Base-by-base conservation (phyloP, 2,888 invertebrate genomes). In the Xestia c-nigrum region DNA sequence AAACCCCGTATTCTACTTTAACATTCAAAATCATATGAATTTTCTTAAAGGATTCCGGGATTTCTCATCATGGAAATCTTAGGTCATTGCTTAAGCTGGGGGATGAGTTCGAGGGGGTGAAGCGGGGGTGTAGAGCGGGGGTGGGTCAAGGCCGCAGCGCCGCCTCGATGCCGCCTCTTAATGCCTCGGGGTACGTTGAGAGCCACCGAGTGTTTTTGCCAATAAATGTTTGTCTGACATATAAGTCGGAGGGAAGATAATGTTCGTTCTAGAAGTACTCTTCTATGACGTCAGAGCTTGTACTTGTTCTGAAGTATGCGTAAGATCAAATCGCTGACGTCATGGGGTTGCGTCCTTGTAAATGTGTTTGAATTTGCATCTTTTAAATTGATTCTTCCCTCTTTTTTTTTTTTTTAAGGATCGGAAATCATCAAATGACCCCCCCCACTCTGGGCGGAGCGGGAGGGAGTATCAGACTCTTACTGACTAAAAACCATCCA, bases 91-190 rank as follows among this genome's bases (percentile, higher is more conserved):
- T 88, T 80, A 87, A 88, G 83, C 84, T 72, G 14, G 82, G 75
- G 79, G 74, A 72, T 59, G 79, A 76, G 57, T 24, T 43, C 52
- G 66, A 40, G 47, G 82, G 81, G 79, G 47, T 57, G 81, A 64
- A 77, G 9, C 7, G 78, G 72, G 59, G 82, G 78, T 68, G 76
- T 5, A 74, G 70, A 70, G 75, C 76, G 72, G 83, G 81, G 83
- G 81, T 81, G 82, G 88, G 85, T 90, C 91, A 92, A 91, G 91
- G 92, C 81, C 89, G 85, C 55, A 9, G 47, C 76, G 91, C 77
- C 92, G 92, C 90, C 91, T 88, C 81, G 76, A 76, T 87, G 92
- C 88, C 91, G 91, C 90, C 89, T 85, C 85, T 82, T 85, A 85
- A 84, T 87, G 85, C 85, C 79, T 78, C 72, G 69, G 85, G 85